Conservation (phyloP, 1,140 invertebrate genomes). For the Whitmania pigra region DNA sequence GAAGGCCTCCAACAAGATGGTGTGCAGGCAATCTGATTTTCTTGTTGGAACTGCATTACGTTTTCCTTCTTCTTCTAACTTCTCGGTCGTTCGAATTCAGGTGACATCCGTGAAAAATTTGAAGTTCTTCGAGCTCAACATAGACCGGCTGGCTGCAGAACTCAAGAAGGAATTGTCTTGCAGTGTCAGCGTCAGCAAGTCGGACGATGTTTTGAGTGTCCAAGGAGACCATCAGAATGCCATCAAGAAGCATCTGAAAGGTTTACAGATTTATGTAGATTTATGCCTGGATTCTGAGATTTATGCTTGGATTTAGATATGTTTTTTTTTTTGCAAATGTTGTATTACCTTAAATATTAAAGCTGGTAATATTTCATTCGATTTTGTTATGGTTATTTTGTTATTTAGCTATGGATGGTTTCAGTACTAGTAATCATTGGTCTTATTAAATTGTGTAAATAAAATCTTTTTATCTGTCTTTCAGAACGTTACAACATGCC, state of each 20-base stretch:
- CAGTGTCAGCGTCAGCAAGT: neutral
- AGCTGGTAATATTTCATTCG: too few relatives aligned
- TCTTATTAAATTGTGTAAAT: too few relatives aligned
- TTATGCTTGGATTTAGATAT: neutral
- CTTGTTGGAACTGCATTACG: too few relatives aligned
- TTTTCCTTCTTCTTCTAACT: too few relatives aligned
- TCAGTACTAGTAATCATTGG: too few relatives aligned
- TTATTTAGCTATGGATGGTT: too few relatives aligned
- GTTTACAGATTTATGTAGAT: neutral
- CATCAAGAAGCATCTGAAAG: neutral
- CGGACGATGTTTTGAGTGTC: neutral
- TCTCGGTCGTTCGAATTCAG: neutral
- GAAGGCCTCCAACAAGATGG: slow-evolving; percentile 7
- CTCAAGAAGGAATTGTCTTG: neutral
- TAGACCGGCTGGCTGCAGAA: neutral
- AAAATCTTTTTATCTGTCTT: too few relatives aligned
- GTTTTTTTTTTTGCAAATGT: too few relatives aligned
- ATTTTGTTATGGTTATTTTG: too few relatives aligned
- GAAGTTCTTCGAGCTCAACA: neutral
- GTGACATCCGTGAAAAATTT: neutral
- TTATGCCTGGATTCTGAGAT: neutral
- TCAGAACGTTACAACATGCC: too few relatives aligned
- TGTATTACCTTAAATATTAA: too few relatives aligned
- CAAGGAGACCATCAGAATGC: neutral
- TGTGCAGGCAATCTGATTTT: neutral